Evolutionary conservation across 2,888 invertebrate species (phyloP).

Genomic region (Eupithecia centaureata): DNA sequence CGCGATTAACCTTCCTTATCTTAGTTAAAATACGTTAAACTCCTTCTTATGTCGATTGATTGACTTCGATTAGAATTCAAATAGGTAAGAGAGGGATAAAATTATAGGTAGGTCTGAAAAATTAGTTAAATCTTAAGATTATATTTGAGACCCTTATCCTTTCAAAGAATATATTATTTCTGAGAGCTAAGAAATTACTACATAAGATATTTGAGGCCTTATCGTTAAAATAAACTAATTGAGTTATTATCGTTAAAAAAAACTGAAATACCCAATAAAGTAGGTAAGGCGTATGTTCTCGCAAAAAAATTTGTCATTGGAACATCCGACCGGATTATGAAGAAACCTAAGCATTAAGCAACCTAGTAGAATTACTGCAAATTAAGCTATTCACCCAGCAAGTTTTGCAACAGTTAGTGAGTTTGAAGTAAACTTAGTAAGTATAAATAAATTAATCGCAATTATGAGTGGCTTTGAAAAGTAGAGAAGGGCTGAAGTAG

Average conservation of each 20-base stretch:
- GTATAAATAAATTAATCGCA: slow-evolving; percentile 27
- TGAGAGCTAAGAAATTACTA: too few species aligned
- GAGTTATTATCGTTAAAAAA: too few species aligned
- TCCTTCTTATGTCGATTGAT: background rate
- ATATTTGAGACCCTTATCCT: too few species aligned
- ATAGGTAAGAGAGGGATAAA: too few species aligned
- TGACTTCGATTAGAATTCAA: too few species aligned
- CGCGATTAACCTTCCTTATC: background rate
- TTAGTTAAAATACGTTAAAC: background rate
- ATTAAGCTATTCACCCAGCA: slow-evolving; percentile 16
- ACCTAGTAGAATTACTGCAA: slow-evolving; percentile 16
- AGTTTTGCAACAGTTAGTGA: slow-evolving; percentile 5
- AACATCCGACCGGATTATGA: background rate
- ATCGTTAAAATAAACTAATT: too few species aligned
- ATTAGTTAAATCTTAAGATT: too few species aligned
- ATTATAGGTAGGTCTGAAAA: too few species aligned
- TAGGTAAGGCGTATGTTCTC: background rate
- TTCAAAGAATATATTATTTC: too few species aligned
- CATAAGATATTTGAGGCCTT: too few species aligned
- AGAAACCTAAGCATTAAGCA: slow-evolving; percentile 18
- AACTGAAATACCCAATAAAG: background rate
- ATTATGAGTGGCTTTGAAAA: slow-evolving; percentile 25
- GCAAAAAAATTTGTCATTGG: background rate
- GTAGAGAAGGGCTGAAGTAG: slow-evolving; percentile 29
- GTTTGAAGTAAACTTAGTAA: slow-evolving; percentile 18